These are phyloP conservation scores for Leucoraja erinaceus DNA, from an alignment of 2,113 vertebrate genomes.

Conservation along the genomic window DNA sequence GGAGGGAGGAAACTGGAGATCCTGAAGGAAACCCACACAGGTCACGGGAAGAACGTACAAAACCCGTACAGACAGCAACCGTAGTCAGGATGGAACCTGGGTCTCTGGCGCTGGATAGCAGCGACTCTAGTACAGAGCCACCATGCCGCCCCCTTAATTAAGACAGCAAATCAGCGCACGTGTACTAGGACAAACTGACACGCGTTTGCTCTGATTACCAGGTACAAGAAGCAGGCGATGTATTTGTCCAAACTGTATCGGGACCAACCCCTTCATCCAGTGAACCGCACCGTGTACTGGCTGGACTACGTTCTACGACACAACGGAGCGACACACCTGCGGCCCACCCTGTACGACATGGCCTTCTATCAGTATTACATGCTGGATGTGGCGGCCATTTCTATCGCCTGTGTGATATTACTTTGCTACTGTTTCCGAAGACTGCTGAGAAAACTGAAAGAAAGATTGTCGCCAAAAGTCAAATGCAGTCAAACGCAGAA, in stretches of 20 bases:
- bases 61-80: no score
- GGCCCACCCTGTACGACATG: slow-evolving; percentile 49
- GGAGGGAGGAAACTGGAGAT: no score
- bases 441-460: background rate
- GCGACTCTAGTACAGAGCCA: no score
- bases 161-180: no score
- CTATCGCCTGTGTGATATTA: slow-evolving; percentile 40
- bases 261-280: slow-evolving; percentile 49
- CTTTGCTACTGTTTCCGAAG: background rate
- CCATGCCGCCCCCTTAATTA: no score
- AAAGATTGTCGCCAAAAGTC: background rate
- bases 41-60: no score
- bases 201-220: slow-evolving; percentile 40
- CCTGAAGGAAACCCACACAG: no score
- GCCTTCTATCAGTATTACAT: slow-evolving; percentile 50
- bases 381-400: slow-evolving; percentile 50
- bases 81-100: no score
- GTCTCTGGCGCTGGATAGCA: no score
- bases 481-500: background rate
- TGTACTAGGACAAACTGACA: background rate
- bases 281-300: slow-evolving; percentile 56
- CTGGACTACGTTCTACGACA: slow-evolving; percentile 55
- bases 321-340: slow-evolving; percentile 44
- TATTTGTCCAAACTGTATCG: slow-evolving; percentile 49
- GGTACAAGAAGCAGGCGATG: slow-evolving; percentile 50